A percentile compares a stretch with the other conserved stretches of the same genome.
phyloP scores from a whole-genome alignment of 92 coral and sea anemone species.

The Zoanthus gigantus region DNA sequence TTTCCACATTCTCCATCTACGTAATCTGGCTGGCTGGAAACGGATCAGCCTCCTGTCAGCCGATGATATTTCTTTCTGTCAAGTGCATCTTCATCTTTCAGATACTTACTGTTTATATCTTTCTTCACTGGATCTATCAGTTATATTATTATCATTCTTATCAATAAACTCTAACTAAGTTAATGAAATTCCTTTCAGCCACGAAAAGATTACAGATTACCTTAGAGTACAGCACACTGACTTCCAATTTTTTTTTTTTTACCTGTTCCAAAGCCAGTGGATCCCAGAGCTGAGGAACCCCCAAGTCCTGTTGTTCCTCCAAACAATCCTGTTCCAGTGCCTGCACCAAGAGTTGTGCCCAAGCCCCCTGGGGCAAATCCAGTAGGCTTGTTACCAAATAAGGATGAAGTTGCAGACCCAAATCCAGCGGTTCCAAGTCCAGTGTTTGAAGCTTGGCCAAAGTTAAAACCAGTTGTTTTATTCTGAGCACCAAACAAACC shows the following conservation, averaged over 20 bases:
- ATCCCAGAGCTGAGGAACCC: conserved; percentile 51
- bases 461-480: conserved; percentile 68
- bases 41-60: no score
- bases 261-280: conserved; percentile 76
- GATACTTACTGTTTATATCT: no score
- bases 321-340: conserved; percentile 67
- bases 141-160: no score
- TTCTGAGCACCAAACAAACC: conserved; percentile 86
- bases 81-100: no score
- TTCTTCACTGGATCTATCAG: no score
- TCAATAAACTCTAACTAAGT: no score
- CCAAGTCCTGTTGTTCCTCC: conserved; percentile 66
- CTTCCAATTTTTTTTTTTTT: background rate
- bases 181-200: no score
- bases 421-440: conserved; percentile 66
- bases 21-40: no score
- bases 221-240: background rate
- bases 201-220: background rate
- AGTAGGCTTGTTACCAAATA: conserved; percentile 52
- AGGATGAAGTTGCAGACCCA: conserved; percentile 35
- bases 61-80: no score
- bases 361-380: conserved; percentile 44
- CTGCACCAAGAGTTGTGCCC: conserved; percentile 78
- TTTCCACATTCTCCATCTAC: no score
- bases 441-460: conserved; percentile 63